Evolutionary conservation across 1,140 invertebrate genomes (phyloP).

Genomic region (Oncopodura yosiiana): DNA sequence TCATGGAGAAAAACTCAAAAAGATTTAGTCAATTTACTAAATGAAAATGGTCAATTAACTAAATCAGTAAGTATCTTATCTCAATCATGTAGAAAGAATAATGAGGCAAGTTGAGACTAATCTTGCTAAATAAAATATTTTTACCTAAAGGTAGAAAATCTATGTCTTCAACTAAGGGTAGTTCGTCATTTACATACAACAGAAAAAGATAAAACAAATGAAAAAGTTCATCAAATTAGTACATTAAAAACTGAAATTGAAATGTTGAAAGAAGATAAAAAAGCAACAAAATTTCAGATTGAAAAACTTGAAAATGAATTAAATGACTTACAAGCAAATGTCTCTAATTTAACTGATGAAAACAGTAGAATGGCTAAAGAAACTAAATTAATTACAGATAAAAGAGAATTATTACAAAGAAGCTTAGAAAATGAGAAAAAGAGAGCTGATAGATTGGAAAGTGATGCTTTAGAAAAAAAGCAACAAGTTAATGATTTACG

Average conservation of each 20-base stretch:
- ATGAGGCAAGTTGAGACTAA: neutral
- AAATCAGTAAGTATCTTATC: constrained; percentile 15
- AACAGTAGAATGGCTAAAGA: constrained; percentile 2
- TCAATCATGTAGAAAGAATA: neutral
- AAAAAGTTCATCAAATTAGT: constrained; percentile 14
- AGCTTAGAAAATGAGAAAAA: constrained; percentile 15
- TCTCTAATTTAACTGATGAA: constrained; percentile 8
- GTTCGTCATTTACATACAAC: constrained; percentile 24
- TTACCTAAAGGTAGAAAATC: constrained; percentile 18
- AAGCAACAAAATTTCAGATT: neutral
- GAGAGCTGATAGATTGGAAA: neutral
- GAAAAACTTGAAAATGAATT: constrained; percentile 18
- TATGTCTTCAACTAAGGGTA: constrained; percentile 21
- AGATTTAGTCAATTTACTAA: neutral
- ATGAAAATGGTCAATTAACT: constrained; percentile 12
- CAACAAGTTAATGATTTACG: constrained; percentile 4
- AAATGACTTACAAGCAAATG: constrained; percentile 2
- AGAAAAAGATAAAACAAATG: constrained; percentile 10
- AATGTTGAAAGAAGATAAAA: neutral
- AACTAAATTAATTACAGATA: constrained; percentile 2
- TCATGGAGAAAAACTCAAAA: constrained; percentile 6
- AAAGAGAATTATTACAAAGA: neutral
- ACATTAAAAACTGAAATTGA: constrained; percentile 7
- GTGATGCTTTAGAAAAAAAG: constrained; percentile 1
- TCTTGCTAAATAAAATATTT: neutral